Base-by-base conservation (phyloP, 2,113 vertebrate species). In the Periophthalmodon schlosseri region DNA sequence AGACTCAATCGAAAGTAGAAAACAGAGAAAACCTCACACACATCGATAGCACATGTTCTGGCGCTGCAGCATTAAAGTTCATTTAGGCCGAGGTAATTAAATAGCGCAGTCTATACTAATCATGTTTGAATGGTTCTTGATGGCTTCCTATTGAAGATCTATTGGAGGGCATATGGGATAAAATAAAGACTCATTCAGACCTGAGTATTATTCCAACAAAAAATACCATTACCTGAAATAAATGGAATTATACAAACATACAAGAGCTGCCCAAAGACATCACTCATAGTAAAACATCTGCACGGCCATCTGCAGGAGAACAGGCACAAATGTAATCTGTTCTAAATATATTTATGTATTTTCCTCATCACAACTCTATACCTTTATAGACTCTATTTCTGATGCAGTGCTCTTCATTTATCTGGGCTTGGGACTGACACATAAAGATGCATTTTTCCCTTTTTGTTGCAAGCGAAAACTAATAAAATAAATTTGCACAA, bases 31-130 rank as follows among this genome's bases (percentile, higher is more conserved):
- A 80, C 85, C 66, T 84, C 87, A 69, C 75, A 70, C 68, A 80
- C 76, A 87, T 76, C 4, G 67, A 76, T 72, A 63, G 70, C 90
- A 93, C 91, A 91, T 93, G 92, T 91, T 93, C 82, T 34, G 71
- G 65, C 84, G 89, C 89, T 80, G 74, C 86, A 81, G 61, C 65
- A 84, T 68, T 83, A 76, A 75, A 84, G 81, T 76, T 91, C 87
- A 76, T 85, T 83, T 90, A 78, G 84, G 72, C 39, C 66, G 73
- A 70, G 87, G 83, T 86, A 83, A 90, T 83, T 87, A 81, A 91
- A 86, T 85, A 81, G 72, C 73, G 73, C 77, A 74, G 78, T 80
- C 85, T 68, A 69, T 79, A 81, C 47, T 84, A 81, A 86, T 79
- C 28, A 21, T 49, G 74, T 81, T 78, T 82, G 72, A 84, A 82